Conservation (phyloP, 2,113 vertebrate species). For the Alligator mississippiensis region DNA sequence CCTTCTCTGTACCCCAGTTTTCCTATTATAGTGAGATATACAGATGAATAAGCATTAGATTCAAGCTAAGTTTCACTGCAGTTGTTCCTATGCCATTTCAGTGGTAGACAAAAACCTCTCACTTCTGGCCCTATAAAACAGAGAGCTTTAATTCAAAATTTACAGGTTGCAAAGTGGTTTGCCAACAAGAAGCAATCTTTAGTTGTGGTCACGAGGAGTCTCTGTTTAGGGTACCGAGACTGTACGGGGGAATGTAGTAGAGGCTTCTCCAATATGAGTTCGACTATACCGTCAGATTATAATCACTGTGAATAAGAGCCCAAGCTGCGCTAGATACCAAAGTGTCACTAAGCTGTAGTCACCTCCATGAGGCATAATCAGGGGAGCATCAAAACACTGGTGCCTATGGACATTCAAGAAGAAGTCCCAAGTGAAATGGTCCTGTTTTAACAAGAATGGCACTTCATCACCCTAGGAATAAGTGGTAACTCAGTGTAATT, state of each 20-base stretch:
- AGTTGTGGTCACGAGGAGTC: neutral
- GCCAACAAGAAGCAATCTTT: neutral
- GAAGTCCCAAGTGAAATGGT: neutral
- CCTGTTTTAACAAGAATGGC: neutral
- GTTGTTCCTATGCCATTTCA: neutral
- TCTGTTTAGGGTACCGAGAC: neutral
- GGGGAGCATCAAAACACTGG: neutral
- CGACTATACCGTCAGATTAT: neutral
- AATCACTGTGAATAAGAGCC: fast-evolving
- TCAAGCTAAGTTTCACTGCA: constrained; percentile 21
- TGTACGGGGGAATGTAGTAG: neutral
- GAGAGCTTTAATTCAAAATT: neutral
- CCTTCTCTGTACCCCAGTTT: neutral
- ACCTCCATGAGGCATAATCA: neutral
- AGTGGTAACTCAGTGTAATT: fast-evolving
- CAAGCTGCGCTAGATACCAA: neutral
- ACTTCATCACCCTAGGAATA: neutral
- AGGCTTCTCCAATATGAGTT: neutral
- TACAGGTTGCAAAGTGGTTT: constrained; percentile 13
- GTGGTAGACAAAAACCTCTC: neutral
- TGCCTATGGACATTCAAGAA: neutral
- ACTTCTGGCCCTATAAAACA: neutral
- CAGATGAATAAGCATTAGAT: neutral
- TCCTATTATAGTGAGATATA: neutral
- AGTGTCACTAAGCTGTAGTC: fast-evolving